Conservation (phyloP, 2,888 invertebrate species). For the Drosophila pseudotakahashii region DNA sequence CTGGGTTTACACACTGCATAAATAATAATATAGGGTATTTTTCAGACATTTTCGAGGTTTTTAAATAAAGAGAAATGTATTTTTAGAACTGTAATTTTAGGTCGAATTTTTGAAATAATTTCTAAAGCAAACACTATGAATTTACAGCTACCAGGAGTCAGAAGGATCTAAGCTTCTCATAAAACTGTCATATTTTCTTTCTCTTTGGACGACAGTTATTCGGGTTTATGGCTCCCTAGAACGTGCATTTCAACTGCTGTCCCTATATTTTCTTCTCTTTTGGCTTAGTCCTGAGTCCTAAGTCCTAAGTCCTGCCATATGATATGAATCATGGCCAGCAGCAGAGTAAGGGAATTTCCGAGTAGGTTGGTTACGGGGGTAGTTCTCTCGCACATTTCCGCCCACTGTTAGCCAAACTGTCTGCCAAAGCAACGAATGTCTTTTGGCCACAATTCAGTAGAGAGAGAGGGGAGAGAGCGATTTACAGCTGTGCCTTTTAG, state of each 20-base stretch:
- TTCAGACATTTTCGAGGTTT: not conserved
- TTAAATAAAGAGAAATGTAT: no score
- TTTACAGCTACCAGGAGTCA: not conserved
- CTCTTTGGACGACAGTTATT: slow-evolving; percentile 29
- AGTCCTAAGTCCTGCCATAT: slow-evolving; percentile 7
- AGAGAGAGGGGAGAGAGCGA: slow-evolving; percentile 19
- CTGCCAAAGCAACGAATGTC: slow-evolving; percentile 67
- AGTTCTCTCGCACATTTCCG: slow-evolving; percentile 4
- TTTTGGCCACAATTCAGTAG: slow-evolving; percentile 34
- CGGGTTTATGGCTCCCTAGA: slow-evolving; percentile 15
- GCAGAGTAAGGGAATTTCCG: slow-evolving; percentile 43
- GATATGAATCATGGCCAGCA: slow-evolving; percentile 20
- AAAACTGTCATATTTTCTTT: slow-evolving; percentile 13
- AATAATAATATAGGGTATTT: not conserved
- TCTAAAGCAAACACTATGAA: no score
- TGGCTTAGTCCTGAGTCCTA: slow-evolving; percentile 7
- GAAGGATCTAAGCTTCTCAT: slow-evolving; percentile 5
- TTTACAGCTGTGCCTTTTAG: not conserved
- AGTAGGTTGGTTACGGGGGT: slow-evolving; percentile 9
- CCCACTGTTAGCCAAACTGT: slow-evolving; percentile 28
- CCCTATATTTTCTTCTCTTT: slow-evolving; percentile 10
- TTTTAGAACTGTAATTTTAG: no score
- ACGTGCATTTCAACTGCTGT: slow-evolving; percentile 11
- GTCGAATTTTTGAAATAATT: no score
- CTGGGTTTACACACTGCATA: not conserved